Base-by-base conservation (phyloP, 1,140 invertebrate species). In the Drosophila burlai region DNA sequence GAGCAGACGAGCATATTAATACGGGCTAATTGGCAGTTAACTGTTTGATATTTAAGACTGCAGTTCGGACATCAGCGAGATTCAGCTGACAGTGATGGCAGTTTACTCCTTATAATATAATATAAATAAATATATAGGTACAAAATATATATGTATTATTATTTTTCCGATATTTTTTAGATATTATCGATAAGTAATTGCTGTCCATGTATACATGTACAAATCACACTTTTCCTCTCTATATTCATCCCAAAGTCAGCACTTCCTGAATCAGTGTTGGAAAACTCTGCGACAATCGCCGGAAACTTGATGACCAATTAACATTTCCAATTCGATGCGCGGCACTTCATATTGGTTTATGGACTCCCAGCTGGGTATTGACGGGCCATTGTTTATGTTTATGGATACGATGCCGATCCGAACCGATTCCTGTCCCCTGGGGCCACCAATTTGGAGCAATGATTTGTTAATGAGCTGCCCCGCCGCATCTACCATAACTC, bases 1-100 rank as follows among this genome's bases (percentile, higher is more conserved):
- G 68, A 58, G 36, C 63, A 26, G 57, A 7, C 52, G 26, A 43
- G 78, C 84, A 90, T 84, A 85, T 89, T 90, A 89, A 90, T 74
- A 61, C 81, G 50, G 66, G 42, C 85, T 89, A 89, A 89, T 89
- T 89, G 87, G 80, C 67, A 54, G 66, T 80, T 63, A 73, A 67
- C 80, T 75, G 74, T 90, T 79, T 85, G 75, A 85, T 90, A 81
- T 89, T 89, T 68, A 72, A 72, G 66, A 83, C 50, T 89, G 69
- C 85, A 81, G 31, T 9, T 31, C 31, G 8, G 31, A 31, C 31
- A 31, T 31, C 31, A 31, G 49, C n/a, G 45, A 9, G 36, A 4
- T n/a, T n/a, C 2, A 55, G 21, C 4, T 1, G 9, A 15, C 10
- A 55, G 34, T 11, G 52, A 38, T 55, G 52, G 21, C 18, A 38